Base-by-base conservation (phyloP, 2,113 vertebrate genomes). In the Phocoena phocoena region DNA sequence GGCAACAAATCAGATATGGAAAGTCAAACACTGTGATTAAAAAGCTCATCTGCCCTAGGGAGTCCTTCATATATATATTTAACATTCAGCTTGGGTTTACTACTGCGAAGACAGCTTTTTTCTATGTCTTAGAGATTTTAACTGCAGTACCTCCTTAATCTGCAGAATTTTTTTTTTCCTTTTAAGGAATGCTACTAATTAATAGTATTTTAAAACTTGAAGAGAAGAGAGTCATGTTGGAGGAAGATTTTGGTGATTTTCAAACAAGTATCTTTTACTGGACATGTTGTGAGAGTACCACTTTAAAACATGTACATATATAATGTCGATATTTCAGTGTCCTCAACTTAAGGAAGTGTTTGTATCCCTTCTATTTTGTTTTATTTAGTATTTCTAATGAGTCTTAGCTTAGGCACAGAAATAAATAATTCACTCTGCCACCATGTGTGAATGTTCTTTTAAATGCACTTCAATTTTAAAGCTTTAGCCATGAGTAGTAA, bases 11-110 rank as follows among this genome's bases (percentile, higher is more conserved):
- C 93, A 96, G 92, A 96, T 96, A 73, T 82, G 55, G 81, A 77
- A 97, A 98, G 97, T 95, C 96, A 97, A 97, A 98, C 90, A 95
- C 96, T 98, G 65, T 98, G 95, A 97, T 98, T 98, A 97, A 98
- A 95, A 97, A 85, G 36, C 96, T 98, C 86, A 95, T 96, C 53
- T 95, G 68, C 96, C 97, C 95, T 92, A 85, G 92, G 97, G 93
- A 96, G 95, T 80, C 97, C 92, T 96, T 95, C 76, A 96, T 90
- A 77, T 77, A 88, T 77, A 79, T 87, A 89, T 93, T 93, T 96
- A 94, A 98, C 96, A 97, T 97, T 96, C 87, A 85, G 6, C 70
- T 90, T 88, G 88, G 41, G 53, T 96, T 4, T 90, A 68, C 70
- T 73, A 81, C 47, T 95, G 36, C 88, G 71, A 41, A 94, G 95